Base-by-base conservation (phyloP, 2,888 invertebrate genomes). In the Mythimna ferrago region DNA sequence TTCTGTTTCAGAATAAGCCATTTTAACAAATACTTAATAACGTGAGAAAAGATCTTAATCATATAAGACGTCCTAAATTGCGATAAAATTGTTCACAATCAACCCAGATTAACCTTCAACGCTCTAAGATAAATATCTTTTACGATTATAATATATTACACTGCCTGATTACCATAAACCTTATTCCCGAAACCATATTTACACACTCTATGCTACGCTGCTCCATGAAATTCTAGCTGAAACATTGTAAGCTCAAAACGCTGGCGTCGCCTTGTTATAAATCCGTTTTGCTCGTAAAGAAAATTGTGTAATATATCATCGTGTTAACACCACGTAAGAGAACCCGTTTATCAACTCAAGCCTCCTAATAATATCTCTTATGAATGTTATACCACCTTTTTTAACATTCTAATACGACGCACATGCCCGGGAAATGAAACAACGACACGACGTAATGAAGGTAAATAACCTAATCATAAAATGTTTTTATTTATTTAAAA, bases 241-340 rank as follows among this genome's bases (percentile, higher is more conserved):
- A 85, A 85, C 81, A 79, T 80, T 89, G 89, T 91, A 87, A 89
- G 89, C 87, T 89, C 88, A 87, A 90, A 91, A 88, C 85, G 89
- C 88, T 89, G 79, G 81, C 84, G 87, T 86, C 88, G 87, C 91
- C 88, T 89, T 91, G 89, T 89, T 89, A 91, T 92, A 94, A 93
- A 94, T 94, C 92, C 93, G 90, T 92, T 93, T 90, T 86, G 91
- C 93, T 91, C 93, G 93, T 92, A 92, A 94, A 94, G 94, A 94
- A 95, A 94, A 95, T 94, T 94, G 94, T 94, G 92, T 91, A 93
- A 93, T 93, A 94, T 93, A 93, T 95, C 94, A 94, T 89, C 88
- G 91, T 88, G 93, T 94, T 94, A 94, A 92, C 94, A 91, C 91
- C 92, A 88, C 86, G 88, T 89, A 89, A 91, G 91, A 89, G 91